These are phyloP conservation scores for Protosalanx chinensis DNA, from an alignment of 2,797 vertebrate genomes.

Conservation along the genomic window DNA sequence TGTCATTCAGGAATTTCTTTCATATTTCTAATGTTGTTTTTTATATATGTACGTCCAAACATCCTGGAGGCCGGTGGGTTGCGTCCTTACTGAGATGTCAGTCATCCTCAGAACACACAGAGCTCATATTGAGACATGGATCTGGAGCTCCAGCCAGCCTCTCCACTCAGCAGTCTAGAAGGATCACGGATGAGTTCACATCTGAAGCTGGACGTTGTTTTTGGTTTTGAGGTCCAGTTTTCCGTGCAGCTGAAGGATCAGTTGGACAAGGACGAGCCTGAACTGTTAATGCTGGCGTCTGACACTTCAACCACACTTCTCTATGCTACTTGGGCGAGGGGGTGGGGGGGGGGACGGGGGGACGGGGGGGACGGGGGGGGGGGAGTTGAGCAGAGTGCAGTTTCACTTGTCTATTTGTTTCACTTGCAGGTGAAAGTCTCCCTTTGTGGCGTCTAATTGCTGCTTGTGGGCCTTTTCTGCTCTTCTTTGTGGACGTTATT, in stretches of 20 bases:
- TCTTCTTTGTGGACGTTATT: conserved; percentile 63
- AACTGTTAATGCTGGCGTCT: conserved; percentile 4
- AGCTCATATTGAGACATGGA: no score
- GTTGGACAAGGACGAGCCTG: conserved; percentile 23
- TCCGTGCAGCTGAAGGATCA: neutral
- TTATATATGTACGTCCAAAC: neutral
- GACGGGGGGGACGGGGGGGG: no score
- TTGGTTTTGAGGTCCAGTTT: neutral
- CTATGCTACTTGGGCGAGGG: neutral
- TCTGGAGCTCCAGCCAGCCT: no score
- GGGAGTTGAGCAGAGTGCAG: conserved; percentile 1
- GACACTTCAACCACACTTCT: neutral
- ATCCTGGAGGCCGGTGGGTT: neutral
- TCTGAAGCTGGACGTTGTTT: no score
- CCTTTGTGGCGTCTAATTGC: conserved; percentile 65
- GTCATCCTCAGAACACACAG: no score
- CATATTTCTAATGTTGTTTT: neutral
- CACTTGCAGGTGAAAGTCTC: conserved; percentile 62
- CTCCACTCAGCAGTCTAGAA: no score
- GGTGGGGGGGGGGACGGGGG: no score
- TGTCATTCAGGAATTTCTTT: conserved; percentile 7
- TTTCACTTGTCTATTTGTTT: conserved; percentile 53
- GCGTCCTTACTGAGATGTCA: neutral
- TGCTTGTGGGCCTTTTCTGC: conserved; percentile 73
- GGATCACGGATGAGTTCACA: no score